These are phyloP conservation scores for Brevimyrus niger DNA, from an alignment of 2,113 vertebrate genomes.

Conservation along the genomic window DNA sequence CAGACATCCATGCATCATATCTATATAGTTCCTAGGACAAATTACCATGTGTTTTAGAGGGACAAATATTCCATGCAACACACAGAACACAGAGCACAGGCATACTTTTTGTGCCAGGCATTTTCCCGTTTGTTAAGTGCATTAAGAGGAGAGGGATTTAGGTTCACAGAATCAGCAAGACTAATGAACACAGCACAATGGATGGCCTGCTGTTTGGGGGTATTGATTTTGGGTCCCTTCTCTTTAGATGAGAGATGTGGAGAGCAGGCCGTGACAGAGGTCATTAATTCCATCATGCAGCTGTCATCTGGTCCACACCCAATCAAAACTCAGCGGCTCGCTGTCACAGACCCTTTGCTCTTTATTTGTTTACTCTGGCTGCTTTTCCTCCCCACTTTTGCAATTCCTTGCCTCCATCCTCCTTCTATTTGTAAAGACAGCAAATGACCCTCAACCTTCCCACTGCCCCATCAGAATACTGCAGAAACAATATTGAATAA, in stretches of 20 bases:
- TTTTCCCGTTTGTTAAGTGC: slow-evolving; percentile 64
- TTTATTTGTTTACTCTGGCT: slow-evolving; percentile 86
- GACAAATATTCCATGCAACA: not conserved
- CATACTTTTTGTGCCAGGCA: slow-evolving; percentile 38
- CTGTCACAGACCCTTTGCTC: slow-evolving; percentile 79
- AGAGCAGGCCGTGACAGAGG: slow-evolving; percentile 81
- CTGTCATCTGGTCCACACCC: slow-evolving; percentile 75
- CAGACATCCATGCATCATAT: not conserved
- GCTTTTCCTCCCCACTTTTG: slow-evolving; percentile 45
- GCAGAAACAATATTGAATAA: not conserved
- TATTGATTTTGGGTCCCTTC: slow-evolving; percentile 81
- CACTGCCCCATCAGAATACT: not conserved
- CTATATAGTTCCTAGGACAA: not conserved
- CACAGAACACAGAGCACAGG: not conserved
- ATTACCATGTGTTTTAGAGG: not conserved
- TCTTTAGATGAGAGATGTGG: slow-evolving; percentile 80
- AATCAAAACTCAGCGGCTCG: slow-evolving; percentile 67
- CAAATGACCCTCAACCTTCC: not conserved
- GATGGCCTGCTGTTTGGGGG: slow-evolving; percentile 74
- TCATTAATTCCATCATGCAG: slow-evolving; percentile 84
- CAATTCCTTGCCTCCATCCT: slow-evolving; percentile 39
- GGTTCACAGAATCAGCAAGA: slow-evolving; percentile 67
- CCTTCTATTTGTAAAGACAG: slow-evolving; percentile 28
- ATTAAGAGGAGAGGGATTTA: slow-evolving; percentile 61
- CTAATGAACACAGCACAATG: slow-evolving; percentile 75